These are phyloP conservation scores for Osmerus mordax DNA, from an alignment of 2,113 vertebrate genomes.

Conservation along the genomic window DNA sequence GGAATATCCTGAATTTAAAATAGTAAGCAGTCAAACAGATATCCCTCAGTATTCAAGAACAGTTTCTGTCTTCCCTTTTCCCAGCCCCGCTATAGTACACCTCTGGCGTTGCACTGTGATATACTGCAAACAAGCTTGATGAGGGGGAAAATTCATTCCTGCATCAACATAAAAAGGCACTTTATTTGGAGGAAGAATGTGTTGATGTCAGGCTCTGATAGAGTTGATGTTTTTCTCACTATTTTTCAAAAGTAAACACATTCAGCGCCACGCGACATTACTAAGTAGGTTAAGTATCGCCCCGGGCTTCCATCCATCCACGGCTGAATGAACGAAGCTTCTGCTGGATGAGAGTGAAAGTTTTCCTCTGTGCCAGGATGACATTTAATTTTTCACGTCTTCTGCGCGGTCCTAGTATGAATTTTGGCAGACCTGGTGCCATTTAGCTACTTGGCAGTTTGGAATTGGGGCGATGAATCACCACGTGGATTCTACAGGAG, in stretches of 20 bases:
- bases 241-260: constrained; percentile 99
- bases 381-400: constrained; percentile 99
- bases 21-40: constrained; percentile 41
- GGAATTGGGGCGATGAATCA: constrained; percentile 99
- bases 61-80: constrained; percentile 40
- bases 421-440: constrained; percentile 99
- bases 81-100: constrained; percentile 57
- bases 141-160: constrained; percentile 67
- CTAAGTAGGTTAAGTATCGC: constrained; percentile 99
- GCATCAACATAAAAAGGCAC: constrained; percentile 99
- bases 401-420: constrained; percentile 99
- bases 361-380: constrained; percentile 99
- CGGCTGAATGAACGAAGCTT: constrained; percentile 96
- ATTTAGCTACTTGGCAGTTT: constrained; percentile 99
- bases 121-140: constrained; percentile 82
- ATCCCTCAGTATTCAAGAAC: constrained; percentile 41
- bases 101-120: constrained; percentile 73
- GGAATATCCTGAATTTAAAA: neutral
- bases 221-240: constrained; percentile 99
- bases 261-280: constrained; percentile 99
- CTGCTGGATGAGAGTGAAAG: constrained; percentile 96
- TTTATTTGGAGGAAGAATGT: constrained; percentile 97
- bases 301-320: constrained; percentile 98
- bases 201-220: constrained; percentile 98
- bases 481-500: constrained; percentile 98